phyloP scores from a whole-genome alignment of 2,888 invertebrate genomes.

The Ochropleura plecta region DNA sequence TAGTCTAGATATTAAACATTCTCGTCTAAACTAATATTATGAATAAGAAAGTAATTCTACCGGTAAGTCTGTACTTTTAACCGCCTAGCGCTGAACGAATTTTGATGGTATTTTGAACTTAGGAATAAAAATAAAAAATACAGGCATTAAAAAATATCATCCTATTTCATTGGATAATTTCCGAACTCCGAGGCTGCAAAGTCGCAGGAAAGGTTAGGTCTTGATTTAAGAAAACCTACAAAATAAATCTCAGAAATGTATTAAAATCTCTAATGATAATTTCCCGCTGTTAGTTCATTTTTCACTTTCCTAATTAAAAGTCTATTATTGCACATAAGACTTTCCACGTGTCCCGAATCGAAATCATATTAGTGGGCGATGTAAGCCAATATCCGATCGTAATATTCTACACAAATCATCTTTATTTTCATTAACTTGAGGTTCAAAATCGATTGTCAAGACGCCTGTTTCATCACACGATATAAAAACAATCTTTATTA shows the following conservation, averaged over 20 bases:
- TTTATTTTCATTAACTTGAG: constrained; percentile 33
- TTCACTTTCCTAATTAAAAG: constrained; percentile 60
- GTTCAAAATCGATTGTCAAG: constrained; percentile 53
- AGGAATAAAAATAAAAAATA: too few species aligned
- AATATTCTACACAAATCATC: constrained; percentile 35
- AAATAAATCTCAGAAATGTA: not conserved
- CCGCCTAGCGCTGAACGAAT: too few species aligned
- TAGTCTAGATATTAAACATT: too few species aligned
- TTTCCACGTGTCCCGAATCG: constrained; percentile 61
- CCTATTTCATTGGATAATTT: too few species aligned
- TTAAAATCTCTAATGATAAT: not conserved
- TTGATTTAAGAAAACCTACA: too few species aligned
- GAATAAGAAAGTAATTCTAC: too few species aligned
- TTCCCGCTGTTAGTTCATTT: constrained; percentile 5
- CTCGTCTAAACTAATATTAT: too few species aligned
- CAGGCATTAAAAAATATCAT: too few species aligned
- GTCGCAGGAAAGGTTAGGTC: not conserved
- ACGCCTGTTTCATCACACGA: constrained; percentile 4
- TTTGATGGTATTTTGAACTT: too few species aligned
- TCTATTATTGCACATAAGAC: constrained; percentile 58
- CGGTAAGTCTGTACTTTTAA: too few species aligned
- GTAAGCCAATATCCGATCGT: constrained; percentile 63
- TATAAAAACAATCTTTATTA: constrained; percentile 43
- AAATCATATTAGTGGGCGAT: constrained; percentile 65
- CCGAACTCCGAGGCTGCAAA: too few species aligned